These are phyloP conservation scores for Onychomys arenicola DNA, from an alignment of 2,797 vertebrate species.

Conservation along the genomic window DNA sequence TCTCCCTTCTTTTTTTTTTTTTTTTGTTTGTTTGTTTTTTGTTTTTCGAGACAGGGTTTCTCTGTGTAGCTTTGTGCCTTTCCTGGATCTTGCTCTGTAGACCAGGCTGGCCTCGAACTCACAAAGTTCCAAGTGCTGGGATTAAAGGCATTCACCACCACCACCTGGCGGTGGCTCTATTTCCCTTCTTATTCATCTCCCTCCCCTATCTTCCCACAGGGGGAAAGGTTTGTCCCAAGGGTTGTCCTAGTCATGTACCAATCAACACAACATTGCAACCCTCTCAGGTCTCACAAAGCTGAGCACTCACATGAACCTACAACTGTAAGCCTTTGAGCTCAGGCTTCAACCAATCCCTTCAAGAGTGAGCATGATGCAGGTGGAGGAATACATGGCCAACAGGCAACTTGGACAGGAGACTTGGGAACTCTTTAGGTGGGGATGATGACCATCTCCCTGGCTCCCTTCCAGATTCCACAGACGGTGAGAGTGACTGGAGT, in stretches of 20 bases:
- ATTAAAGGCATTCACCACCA: too few relatives aligned
- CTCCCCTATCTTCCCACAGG: not conserved
- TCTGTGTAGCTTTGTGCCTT: too few relatives aligned
- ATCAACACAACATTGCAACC: not conserved
- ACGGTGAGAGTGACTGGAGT: constrained; percentile 97
- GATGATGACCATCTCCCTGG: constrained; percentile 72
- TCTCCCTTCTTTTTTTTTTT: too few relatives aligned
- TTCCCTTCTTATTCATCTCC: too few relatives aligned
- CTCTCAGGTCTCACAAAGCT: not conserved
- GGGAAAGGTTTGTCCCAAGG: not conserved
- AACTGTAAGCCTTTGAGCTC: not conserved
- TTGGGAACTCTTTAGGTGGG: not conserved
- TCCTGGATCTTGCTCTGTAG: too few relatives aligned
- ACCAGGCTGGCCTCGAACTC: too few relatives aligned
- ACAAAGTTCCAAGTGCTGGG: too few relatives aligned
- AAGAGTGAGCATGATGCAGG: not conserved
- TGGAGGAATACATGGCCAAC: not conserved
- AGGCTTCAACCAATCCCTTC: not conserved
- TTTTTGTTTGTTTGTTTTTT: too few relatives aligned
- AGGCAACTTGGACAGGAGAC: not conserved
- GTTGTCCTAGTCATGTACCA: not conserved
- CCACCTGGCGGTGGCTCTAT: too few relatives aligned
- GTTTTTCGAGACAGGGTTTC: too few relatives aligned
- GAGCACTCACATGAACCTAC: not conserved
- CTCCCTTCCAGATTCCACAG: constrained; percentile 91